Evolutionary conservation across 2,797 vertebrate genomes (phyloP), one percentile per base, ranked within the genome.

Genomic region (Pseudochirops cupreus): DNA sequence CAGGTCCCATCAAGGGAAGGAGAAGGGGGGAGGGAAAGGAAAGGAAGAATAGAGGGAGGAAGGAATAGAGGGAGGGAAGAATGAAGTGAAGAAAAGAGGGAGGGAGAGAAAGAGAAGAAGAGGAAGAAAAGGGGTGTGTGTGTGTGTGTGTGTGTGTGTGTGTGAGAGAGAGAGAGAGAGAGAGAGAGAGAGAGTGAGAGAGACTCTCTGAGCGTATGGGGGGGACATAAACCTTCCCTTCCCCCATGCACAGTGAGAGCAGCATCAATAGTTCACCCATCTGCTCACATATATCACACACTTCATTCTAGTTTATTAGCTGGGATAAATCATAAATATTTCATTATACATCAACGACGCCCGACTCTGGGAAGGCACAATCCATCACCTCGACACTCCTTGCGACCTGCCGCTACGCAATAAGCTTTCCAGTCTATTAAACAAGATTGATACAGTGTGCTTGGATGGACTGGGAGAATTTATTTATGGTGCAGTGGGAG

Each of bases 261-360:
- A 33, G 98, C 98, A 98, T 99, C 98, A 99, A 99, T 98, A 99
- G 98, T 98, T 99, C 98, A 98, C 99, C 99, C 99, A 99, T 99
- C 99, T 99, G 99, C 99, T 99, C 98, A 95, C 99, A 99, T 99
- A 98, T 99, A 99, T 99, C 99, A 99, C 98, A 97, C 99, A 99
- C 99, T 99, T 99, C 99, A 99, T 99, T 99, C 99, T 98, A 98
- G 99, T 99, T 99, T 99, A 99, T 99, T 99, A 99, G 99, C 99
- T 98, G 99, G 99, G 99, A 99, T 99, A 99, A 99, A 99, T 99
- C 99, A 99, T 99, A 99, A 99, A 99, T 99, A 99, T 99, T 99
- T 99, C 99, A 99, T 99, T 99, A 98, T 99, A 98, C 98, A 99
- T 99, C 99, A 99, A 98, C 97, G 98, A 98, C 91, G 98, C 99